Conservation (phyloP, 2,797 vertebrate species). For the Pseudochaenichthys georgianus region DNA sequence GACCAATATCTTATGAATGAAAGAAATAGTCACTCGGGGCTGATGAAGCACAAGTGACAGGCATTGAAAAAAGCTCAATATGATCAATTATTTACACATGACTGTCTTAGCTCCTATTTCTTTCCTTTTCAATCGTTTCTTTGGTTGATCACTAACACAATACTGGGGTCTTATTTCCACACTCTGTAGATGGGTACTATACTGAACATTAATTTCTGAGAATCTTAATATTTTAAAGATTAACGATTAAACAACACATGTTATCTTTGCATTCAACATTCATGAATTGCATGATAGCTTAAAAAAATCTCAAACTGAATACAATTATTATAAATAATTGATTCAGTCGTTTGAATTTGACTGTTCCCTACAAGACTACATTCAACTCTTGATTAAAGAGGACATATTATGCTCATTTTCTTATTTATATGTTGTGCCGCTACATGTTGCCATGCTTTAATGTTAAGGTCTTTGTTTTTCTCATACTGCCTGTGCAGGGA, state of each 20-base stretch:
- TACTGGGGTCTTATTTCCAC: background rate
- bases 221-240: background rate
- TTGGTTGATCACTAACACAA: background rate
- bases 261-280: background rate
- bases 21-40: constrained; percentile 18
- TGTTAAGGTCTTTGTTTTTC: no score
- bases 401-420: no score
- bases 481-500: no score
- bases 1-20: constrained; percentile 49
- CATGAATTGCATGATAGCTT: background rate
- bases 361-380: background rate
- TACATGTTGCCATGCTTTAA: no score
- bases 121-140: background rate
- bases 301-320: background rate
- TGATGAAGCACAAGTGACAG: constrained; percentile 37
- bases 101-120: background rate
- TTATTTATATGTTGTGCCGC: no score
- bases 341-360: constrained; percentile 5
- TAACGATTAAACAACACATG: background rate
- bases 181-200: background rate
- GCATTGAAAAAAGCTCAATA: background rate
- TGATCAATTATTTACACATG: constrained; percentile 14
- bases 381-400: background rate
- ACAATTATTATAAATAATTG: constrained; percentile 9
- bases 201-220: background rate